Percentiles rank a stretch among this genome's conserved stretches.
phyloP scores from a whole-genome alignment of 2,113 vertebrate genomes.

The Cyanocitta stelleri region DNA sequence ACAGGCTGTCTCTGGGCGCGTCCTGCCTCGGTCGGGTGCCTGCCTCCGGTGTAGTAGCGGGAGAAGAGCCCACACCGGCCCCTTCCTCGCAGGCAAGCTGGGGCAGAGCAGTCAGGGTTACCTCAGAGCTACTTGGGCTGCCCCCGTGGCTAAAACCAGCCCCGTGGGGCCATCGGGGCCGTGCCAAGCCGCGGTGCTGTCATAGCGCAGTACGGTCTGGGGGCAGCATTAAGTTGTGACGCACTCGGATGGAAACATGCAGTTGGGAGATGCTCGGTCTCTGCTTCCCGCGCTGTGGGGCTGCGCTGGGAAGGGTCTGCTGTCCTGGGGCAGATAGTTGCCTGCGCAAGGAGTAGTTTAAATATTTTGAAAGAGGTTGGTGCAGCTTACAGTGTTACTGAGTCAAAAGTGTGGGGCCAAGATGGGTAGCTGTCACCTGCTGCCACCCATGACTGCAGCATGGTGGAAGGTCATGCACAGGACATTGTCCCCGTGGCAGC shows the following conservation, averaged over 20 bases:
- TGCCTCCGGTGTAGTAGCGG: neutral
- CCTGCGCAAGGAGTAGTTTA: neutral
- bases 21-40: neutral
- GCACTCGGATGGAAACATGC: constrained; percentile 40
- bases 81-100: neutral
- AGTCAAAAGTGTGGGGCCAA: neutral
- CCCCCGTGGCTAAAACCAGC: neutral
- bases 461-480: neutral
- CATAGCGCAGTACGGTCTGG: constrained; percentile 45
- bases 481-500: neutral
- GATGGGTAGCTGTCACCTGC: neutral
- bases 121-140: neutral
- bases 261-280: neutral
- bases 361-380: neutral
- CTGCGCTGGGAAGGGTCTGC: neutral
- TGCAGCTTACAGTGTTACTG: neutral
- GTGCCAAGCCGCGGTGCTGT: neutral
- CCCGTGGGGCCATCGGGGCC: neutral
- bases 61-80: neutral
- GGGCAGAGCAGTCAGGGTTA: neutral
- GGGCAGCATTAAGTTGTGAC: constrained; percentile 58
- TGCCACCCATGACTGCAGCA: neutral
- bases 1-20: neutral
- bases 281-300: neutral
- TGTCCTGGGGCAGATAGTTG: neutral